These are phyloP conservation scores for Sturnus vulgaris DNA, from an alignment of 2,113 vertebrate genomes.

Conservation along the genomic window DNA sequence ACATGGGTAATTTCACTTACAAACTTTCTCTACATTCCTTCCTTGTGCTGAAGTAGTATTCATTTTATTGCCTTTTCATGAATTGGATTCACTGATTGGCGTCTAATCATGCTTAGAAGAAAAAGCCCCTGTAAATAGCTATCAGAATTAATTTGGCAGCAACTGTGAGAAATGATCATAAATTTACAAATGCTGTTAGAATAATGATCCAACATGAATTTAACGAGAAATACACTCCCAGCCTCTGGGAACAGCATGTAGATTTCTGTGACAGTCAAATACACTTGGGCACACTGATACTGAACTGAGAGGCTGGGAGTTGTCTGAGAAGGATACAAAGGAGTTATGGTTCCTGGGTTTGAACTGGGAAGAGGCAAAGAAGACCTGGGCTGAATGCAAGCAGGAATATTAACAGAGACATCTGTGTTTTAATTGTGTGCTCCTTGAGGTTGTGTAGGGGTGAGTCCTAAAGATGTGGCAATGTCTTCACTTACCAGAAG, in stretches of 20 bases:
- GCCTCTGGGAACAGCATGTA: background rate
- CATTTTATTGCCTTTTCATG: slow-evolving; percentile 21
- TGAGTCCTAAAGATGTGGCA: background rate
- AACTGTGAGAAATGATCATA: background rate
- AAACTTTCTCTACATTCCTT: background rate
- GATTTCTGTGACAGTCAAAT: background rate
- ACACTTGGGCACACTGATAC: background rate
- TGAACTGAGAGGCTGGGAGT: background rate
- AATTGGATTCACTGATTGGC: slow-evolving; percentile 42
- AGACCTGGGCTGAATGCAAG: background rate
- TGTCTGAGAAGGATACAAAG: background rate
- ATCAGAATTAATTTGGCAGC: slow-evolving; percentile 50
- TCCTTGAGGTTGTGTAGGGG: background rate
- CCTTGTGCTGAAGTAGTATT: slow-evolving; percentile 26
- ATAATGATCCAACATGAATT: background rate
- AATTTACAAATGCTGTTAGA: slow-evolving; percentile 2
- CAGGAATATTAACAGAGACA: background rate
- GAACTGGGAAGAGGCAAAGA: background rate
- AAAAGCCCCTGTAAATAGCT: slow-evolving; percentile 46
- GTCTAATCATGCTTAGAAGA: background rate
- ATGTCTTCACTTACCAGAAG: background rate
- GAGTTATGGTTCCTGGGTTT: background rate
- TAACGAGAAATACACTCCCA: background rate
- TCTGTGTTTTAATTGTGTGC: background rate
- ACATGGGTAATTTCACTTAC: slow-evolving; percentile 29